Base-by-base conservation (phyloP, 2,888 invertebrate species). In the Elmis aenea region DNA sequence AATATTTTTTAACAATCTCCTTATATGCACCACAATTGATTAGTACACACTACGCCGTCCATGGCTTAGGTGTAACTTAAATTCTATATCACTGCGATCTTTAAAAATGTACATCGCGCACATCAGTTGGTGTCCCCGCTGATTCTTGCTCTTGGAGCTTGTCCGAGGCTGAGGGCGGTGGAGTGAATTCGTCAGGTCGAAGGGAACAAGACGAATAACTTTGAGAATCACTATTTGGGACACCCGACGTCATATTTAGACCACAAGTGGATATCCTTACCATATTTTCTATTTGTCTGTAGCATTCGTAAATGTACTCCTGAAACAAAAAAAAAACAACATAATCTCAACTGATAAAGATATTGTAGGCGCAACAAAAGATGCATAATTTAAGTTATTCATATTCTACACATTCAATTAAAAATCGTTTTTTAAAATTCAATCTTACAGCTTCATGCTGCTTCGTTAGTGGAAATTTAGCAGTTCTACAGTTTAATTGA, bases 41-140 rank as follows among this genome's bases (percentile, higher is more conserved):
- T n/a, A 35, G 32, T 24, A 43, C 35, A 39, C 38, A n/a, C 36
- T 36, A 37, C 39, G 38, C 39, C 43, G 37, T 34, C 34, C 43
- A 43, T 43, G 43, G 30, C 43, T 39, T 40, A 32, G 25, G 23
- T 35, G 35, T 20, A 27, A 33, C 26, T 42, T 28, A 36, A 30
- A 32, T 33, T 31, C 16, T 38, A 42, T 39, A 39, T 45, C 42
- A 45, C 45, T 36, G 36, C 23, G 27, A 34, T 38, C 39, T 38
- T 43, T 42, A 44, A 46, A 86, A 87, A 68, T 85, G 81, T 50
- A 90, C 81, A 68, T 90, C 86, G 55, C 86, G 77, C 55, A 89
- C 83, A 67, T 91, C 90, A 55, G 88, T 89, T 54, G 89, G 87
- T 33, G 88, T 87, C 52, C 81, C 80, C 52, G 88, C 83, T 67